These are phyloP conservation scores for Macropodus opercularis DNA, from an alignment of 2,797 vertebrate species.

Conservation along the genomic window DNA sequence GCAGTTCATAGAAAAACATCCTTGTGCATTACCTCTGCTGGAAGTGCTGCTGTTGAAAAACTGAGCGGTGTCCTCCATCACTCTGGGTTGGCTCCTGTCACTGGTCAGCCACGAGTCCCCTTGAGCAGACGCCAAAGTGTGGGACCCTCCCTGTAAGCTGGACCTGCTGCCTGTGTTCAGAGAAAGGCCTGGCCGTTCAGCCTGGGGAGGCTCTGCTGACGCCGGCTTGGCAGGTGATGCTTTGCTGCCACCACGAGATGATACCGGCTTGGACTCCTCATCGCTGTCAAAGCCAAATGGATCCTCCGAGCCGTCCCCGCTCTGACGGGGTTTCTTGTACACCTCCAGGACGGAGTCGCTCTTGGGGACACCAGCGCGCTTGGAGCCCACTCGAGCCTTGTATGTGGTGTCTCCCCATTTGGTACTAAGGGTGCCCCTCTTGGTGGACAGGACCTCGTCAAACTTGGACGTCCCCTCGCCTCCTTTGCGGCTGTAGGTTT, in stretches of 20 bases:
- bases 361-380: constrained; percentile 85
- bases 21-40: constrained; percentile 76
- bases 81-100: constrained; percentile 77
- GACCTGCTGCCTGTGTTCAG: constrained; percentile 68
- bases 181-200: constrained; percentile 51
- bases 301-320: constrained; percentile 87
- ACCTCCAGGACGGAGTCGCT: constrained; percentile 82
- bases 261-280: constrained; percentile 95
- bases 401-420: constrained; percentile 99
- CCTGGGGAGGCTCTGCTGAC: constrained; percentile 62
- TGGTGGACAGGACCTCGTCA: constrained; percentile 96
- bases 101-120: constrained; percentile 21
- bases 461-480: constrained; percentile 97
- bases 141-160: constrained; percentile 59
- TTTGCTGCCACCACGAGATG: constrained; percentile 84
- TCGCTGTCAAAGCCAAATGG: constrained; percentile 98
- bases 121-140: constrained; percentile 23
- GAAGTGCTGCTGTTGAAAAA: constrained; percentile 80
- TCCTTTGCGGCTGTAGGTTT: constrained; percentile 98
- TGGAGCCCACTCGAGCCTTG: constrained; percentile 95
- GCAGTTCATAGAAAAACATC: background rate
- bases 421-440: constrained; percentile 95
- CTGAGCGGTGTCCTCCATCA: constrained; percentile 80
- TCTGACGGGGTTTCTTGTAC: constrained; percentile 86
- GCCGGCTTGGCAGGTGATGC: constrained; percentile 66